A percentile compares a stretch with the other conserved stretches of the same genome.
These are phyloP conservation scores for Rhynchopsitta pachyrhyncha DNA, from an alignment of 2,113 vertebrate species.

Conservation along the genomic window DNA sequence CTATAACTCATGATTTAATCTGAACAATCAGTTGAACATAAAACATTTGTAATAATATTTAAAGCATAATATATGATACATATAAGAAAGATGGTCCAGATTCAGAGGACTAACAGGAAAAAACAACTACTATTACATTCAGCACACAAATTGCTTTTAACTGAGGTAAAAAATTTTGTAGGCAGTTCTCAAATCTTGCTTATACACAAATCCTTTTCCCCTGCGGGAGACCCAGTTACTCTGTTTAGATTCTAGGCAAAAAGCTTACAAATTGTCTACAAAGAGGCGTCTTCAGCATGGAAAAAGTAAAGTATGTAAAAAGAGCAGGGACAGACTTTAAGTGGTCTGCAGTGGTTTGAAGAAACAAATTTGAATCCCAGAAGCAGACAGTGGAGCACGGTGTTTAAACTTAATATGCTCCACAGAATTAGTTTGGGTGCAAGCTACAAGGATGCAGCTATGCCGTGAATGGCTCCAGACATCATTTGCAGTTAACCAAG, in stretches of 20 bases:
- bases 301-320: neutral
- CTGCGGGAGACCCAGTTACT: neutral
- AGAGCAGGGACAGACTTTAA: neutral
- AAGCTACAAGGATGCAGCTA: neutral
- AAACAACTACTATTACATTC: neutral
- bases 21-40: neutral
- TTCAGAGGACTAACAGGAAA: neutral
- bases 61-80: neutral
- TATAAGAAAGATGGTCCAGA: neutral
- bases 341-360: neutral
- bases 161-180: neutral
- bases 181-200: neutral
- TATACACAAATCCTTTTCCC: neutral
- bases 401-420: neutral
- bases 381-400: neutral
- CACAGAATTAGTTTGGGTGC: neutral
- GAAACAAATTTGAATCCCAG: neutral
- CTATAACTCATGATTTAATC: slow-evolving; percentile 1
- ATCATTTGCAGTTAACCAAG: neutral
- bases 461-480: neutral
- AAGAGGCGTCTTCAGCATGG: neutral
- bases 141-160: neutral
- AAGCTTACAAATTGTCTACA: neutral
- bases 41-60: slow-evolving; percentile 9
- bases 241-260: neutral